Percentiles rank a stretch among this genome's conserved stretches.
These are phyloP conservation scores for Hassar affinis DNA, from an alignment of 2,113 vertebrate genomes.

Conservation along the genomic window DNA sequence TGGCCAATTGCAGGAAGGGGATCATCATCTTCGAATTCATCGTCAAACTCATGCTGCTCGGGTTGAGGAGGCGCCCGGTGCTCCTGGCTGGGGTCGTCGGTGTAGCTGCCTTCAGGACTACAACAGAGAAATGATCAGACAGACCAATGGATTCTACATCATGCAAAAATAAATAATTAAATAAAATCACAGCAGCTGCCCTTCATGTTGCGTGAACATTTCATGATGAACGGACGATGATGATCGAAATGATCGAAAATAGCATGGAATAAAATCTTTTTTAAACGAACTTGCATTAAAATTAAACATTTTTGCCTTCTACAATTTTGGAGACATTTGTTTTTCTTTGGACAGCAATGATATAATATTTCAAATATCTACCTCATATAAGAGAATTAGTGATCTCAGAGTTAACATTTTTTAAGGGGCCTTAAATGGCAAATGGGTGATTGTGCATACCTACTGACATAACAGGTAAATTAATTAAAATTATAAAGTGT, in stretches of 20 bases:
- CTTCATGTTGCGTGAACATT: too few relatives aligned
- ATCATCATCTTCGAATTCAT: slow-evolving; percentile 97
- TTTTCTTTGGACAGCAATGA: too few relatives aligned
- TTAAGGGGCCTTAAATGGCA: neutral
- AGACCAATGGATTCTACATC: neutral
- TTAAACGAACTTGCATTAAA: too few relatives aligned
- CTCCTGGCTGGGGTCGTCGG: slow-evolving; percentile 91
- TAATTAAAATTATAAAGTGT: neutral
- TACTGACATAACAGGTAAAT: neutral
- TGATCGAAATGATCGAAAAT: too few relatives aligned
- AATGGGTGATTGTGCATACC: neutral
- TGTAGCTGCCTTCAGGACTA: slow-evolving; percentile 97
- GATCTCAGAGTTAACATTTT: neutral
- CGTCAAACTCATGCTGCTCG: slow-evolving; percentile 89
- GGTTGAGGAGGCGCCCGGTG: slow-evolving; percentile 82
- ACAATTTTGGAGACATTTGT: too few relatives aligned
- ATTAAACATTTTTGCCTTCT: too few relatives aligned
- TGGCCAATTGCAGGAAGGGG: slow-evolving; percentile 94
- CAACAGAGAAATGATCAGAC: slow-evolving; percentile 44
- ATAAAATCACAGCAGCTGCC: too few relatives aligned
- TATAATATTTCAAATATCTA: neutral
- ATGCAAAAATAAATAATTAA: too few relatives aligned
- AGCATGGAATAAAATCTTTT: too few relatives aligned
- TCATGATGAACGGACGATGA: too few relatives aligned
- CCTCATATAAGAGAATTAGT: neutral